Evolutionary conservation across 1,140 invertebrate genomes (phyloP), one percentile per base, ranked within the genome.

Genomic region (Dolichoris vasculosae): DNA sequence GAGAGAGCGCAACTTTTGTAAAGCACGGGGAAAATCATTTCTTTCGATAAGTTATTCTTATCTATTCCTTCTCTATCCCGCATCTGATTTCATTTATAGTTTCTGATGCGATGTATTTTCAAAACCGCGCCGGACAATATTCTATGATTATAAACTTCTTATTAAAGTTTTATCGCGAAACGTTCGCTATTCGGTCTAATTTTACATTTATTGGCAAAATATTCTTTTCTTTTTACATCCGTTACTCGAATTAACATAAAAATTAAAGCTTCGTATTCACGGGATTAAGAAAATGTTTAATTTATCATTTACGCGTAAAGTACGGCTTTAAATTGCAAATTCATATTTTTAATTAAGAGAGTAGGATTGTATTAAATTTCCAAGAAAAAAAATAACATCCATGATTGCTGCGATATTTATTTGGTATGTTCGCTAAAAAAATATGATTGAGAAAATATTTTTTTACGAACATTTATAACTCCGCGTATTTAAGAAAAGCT

Each of bases 211-310:
- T 35, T 26, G 75, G 48, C 30, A 35, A 77, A 77, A 77, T 76
- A 77, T 35, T 77, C 30, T 26, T 35, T 77, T 77, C 35, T 0
- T 30, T 51, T 77, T 51, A 77, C 75, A 48, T 51, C 75, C 32
- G 76, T 78, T 40, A 63, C 30, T 23, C n/a, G 20, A 38, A 78
- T 78, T 78, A 63, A 59, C 76, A 78, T 59, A 78, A 78, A 78
- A 63, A 78, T 78, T 78, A 78, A 35, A 59, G 30, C 35, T n/a
- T 38, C 20, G 23, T 63, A 59, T 40, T 59, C 76, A 9, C 32
- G 35, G 63, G 76, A 78, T 55, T 78, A 78, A 78, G 76, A 59
- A 78, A 59, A 78, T 78, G 76, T 78, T 38, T 63, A 78, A 78
- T 77, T 77, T 77, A 48, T 78, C 76, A 78, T 63, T 38, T 78